Conservation (phyloP, 2,797 vertebrate species). For the Amazonetta brasiliensis region DNA sequence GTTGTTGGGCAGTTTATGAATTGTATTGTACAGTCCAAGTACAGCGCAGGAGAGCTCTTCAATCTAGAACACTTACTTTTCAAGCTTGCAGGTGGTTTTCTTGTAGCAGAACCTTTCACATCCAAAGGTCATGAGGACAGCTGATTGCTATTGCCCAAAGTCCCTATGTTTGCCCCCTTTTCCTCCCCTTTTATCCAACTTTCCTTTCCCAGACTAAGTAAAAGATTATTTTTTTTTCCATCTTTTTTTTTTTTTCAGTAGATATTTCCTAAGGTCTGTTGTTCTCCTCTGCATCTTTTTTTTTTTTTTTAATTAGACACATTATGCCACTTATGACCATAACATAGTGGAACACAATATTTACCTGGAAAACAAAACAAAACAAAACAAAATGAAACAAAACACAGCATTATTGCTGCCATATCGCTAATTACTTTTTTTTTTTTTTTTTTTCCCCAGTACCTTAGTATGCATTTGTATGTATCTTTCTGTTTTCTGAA, state of each 20-base stretch:
- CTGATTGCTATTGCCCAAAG: neutral
- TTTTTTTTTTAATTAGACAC: neutral
- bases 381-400: neutral
- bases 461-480: neutral
- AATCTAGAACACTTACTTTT: neutral
- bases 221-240: neutral
- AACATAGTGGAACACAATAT: neutral
- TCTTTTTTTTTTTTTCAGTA: neutral
- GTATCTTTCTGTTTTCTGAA: neutral
- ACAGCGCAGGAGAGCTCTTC: neutral
- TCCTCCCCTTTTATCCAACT: neutral
- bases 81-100: neutral
- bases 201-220: neutral
- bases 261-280: neutral
- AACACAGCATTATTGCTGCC: neutral
- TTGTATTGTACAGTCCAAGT: neutral
- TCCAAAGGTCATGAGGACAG: neutral
- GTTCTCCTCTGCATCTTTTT: neutral
- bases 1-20: neutral
- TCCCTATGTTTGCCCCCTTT: neutral
- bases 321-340: rapidly evolving
- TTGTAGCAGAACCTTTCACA: neutral
- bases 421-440: neutral
- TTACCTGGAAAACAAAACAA: neutral
- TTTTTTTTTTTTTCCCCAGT: neutral